Evolutionary conservation across 2,113 vertebrate species (phyloP).

Genomic region (Coptodon bakossiorum): DNA sequence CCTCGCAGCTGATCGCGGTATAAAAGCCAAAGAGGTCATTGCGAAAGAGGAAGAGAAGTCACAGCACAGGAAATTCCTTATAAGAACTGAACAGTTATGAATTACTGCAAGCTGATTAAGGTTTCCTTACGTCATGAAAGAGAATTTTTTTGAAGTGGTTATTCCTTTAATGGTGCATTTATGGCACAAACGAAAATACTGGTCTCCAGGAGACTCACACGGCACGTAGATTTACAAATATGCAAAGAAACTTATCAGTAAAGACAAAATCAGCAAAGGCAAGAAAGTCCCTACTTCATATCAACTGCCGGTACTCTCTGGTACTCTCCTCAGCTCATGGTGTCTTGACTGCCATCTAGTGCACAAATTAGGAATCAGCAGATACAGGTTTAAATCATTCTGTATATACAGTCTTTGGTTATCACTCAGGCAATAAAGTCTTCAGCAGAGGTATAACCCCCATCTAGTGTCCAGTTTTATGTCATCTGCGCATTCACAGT

Average conservation of each 20-base stretch:
- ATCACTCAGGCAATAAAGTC: background rate
- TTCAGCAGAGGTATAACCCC: background rate
- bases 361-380: background rate
- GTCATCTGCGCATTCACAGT: background rate
- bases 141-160: background rate
- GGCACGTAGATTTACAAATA: background rate
- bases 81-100: background rate
- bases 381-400: background rate
- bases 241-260: background rate
- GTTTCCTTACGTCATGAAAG: constrained; percentile 3
- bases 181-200: background rate
- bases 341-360: background rate
- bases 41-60: constrained; percentile 45
- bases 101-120: background rate
- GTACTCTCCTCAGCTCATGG: background rate
- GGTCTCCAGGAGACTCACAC: background rate
- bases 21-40: background rate
- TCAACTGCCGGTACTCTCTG: background rate
- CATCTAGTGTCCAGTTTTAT: background rate
- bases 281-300: background rate
- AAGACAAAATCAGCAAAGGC: background rate
- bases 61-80: background rate
- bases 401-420: background rate
- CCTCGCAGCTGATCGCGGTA: background rate
- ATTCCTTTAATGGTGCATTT: background rate